Conservation (phyloP, 2,888 invertebrate species). For the Zhuqinia jingwanae region DNA sequence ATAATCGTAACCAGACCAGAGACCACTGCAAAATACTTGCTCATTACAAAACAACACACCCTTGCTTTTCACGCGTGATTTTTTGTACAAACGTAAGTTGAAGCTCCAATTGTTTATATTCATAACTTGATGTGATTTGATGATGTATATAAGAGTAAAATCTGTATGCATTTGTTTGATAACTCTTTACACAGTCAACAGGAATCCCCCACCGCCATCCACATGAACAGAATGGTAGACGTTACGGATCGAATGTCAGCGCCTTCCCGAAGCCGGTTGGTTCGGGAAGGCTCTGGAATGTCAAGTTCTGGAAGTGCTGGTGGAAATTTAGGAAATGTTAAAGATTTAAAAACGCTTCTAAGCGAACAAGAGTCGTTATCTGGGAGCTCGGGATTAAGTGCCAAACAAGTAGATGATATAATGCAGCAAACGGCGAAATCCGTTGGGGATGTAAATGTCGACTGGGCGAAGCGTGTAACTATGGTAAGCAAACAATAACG, state of each 20-base stretch:
- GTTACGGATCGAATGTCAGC: slow-evolving; percentile 77
- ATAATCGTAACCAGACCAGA: background rate
- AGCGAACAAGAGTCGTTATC: slow-evolving; percentile 73
- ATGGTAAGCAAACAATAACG: slow-evolving; percentile 70
- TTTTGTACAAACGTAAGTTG: slow-evolving; percentile 45
- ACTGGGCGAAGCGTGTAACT: slow-evolving; percentile 77
- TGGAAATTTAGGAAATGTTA: slow-evolving; percentile 44
- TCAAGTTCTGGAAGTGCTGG: slow-evolving; percentile 52
- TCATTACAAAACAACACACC: slow-evolving; percentile 16
- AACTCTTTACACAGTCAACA: no score
- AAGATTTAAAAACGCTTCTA: slow-evolving; percentile 73
- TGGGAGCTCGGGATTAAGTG: slow-evolving; percentile 74
- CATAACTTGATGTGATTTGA: no score
- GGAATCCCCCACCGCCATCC: background rate
- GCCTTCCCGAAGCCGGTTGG: slow-evolving; percentile 67
- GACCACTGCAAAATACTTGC: slow-evolving; percentile 12
- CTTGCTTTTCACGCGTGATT: slow-evolving; percentile 12
- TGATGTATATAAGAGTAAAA: background rate
- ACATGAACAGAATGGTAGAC: slow-evolving; percentile 74
- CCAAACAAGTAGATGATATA: slow-evolving; percentile 79
- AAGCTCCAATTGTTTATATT: no score
- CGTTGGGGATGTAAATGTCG: slow-evolving; percentile 76
- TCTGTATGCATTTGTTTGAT: background rate
- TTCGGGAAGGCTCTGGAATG: slow-evolving; percentile 61
- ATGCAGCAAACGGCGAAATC: slow-evolving; percentile 78